Conservation (phyloP, 2,888 invertebrate genomes). For the Phyllotreta striolata region DNA sequence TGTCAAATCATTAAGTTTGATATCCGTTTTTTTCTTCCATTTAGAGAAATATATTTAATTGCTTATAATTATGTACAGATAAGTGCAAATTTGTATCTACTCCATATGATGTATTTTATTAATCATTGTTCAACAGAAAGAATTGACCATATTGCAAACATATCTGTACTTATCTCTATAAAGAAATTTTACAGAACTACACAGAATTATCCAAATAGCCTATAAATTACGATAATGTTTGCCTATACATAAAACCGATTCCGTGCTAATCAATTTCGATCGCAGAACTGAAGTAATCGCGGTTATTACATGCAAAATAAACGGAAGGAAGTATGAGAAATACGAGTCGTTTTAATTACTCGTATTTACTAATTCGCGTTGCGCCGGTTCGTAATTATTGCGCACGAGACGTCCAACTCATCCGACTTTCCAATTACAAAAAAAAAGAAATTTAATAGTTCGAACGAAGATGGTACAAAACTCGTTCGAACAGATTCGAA, state of each 20-base stretch:
- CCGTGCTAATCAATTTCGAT: conserved; percentile 2
- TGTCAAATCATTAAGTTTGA: too few species aligned
- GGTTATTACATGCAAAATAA: conserved; percentile 21
- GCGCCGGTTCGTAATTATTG: conserved; percentile 40
- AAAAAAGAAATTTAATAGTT: conserved; percentile 49
- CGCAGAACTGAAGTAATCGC: conserved; percentile 11
- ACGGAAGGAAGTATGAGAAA: conserved; percentile 40
- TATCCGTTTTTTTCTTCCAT: too few species aligned
- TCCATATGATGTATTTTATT: too few species aligned
- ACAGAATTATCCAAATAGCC: too few species aligned
- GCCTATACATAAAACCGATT: conserved; percentile 2
- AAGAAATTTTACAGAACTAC: not conserved
- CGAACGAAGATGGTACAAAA: not conserved
- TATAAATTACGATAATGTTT: conserved; percentile 8
- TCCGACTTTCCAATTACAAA: conserved; percentile 49
- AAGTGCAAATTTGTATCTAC: too few species aligned
- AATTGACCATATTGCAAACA: too few species aligned
- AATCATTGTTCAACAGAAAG: too few species aligned
- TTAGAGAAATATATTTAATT: too few species aligned
- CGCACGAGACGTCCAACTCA: conserved; percentile 46
- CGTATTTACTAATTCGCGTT: conserved; percentile 31
- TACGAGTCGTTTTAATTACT: conserved; percentile 30
- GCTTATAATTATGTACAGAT: too few species aligned
- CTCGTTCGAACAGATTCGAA: conserved; percentile 17
- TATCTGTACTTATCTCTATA: conserved; percentile 6